Percentiles rank a stretch among this genome's conserved stretches.
phyloP scores from a whole-genome alignment of 2,797 vertebrate genomes.

The Lutjanus campechanus region DNA sequence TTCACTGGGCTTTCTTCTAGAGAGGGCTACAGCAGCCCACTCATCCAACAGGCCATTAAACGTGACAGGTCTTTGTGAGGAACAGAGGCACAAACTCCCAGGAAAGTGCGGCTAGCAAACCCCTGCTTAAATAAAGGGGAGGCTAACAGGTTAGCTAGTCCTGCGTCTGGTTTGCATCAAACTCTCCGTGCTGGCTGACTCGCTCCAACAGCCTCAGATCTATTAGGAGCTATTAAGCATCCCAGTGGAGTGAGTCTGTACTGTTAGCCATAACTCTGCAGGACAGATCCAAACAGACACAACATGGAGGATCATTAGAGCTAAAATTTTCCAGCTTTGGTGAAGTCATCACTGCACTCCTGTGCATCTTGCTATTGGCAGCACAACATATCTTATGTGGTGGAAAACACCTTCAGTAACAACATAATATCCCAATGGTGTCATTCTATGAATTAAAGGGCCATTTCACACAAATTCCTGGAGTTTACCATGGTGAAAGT shows the following conservation, averaged over 20 bases:
- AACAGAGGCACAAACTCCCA: conserved; percentile 70
- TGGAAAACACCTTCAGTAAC: conserved; percentile 38
- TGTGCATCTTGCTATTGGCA: conserved; percentile 14
- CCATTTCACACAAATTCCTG: not conserved
- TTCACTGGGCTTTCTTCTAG: conserved; percentile 81
- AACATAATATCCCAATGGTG: not conserved
- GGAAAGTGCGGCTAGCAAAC: conserved; percentile 75
- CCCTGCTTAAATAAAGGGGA: conserved; percentile 60
- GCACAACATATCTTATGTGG: conserved; percentile 3
- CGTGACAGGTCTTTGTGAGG: conserved; percentile 88
- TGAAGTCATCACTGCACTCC: conserved; percentile 57
- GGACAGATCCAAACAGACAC: conserved; percentile 52
- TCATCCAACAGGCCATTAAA: conserved; percentile 89
- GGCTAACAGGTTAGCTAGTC: conserved; percentile 71
- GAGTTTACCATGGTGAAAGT: not conserved
- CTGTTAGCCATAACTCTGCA: conserved; percentile 51
- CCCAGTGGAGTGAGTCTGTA: conserved; percentile 55
- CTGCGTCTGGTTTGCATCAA: conserved; percentile 82
- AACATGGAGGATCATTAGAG: conserved; percentile 53
- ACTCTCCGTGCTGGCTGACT: conserved; percentile 55
- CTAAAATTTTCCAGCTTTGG: conserved; percentile 48
- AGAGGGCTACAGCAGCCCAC: conserved; percentile 83
- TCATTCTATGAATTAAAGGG: not conserved
- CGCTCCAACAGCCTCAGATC: conserved; percentile 66
- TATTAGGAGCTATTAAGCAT: conserved; percentile 72